Evolutionary conservation across 2,888 invertebrate species (phyloP).

Genomic region (Tubulanus polymorphus): DNA sequence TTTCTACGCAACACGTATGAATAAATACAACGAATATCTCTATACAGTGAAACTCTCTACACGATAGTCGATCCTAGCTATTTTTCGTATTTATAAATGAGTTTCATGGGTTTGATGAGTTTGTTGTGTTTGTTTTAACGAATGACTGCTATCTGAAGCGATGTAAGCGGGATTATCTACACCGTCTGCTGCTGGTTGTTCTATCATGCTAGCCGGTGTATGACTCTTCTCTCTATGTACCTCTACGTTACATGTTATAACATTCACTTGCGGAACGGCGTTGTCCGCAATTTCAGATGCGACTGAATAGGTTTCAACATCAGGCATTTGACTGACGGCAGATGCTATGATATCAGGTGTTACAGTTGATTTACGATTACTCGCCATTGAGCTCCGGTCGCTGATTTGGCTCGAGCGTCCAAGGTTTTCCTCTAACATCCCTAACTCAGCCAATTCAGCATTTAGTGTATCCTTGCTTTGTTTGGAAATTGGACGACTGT

Average conservation of each 20-base stretch:
- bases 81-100: no score
- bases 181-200: background rate
- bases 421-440: background rate
- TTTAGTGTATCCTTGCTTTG: slow-evolving; percentile 21
- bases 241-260: slow-evolving; percentile 39
- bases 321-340: background rate
- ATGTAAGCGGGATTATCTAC: slow-evolving; percentile 1
- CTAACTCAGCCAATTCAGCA: slow-evolving; percentile 3
- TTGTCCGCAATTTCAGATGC: background rate
- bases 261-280: slow-evolving; percentile 31
- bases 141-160: background rate
- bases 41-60: no score
- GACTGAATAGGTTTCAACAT: background rate
- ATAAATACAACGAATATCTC: no score
- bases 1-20: no score
- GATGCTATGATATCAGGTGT: background rate
- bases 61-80: no score
- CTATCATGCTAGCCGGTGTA: slow-evolving; percentile 18
- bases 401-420: background rate
- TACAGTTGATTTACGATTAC: background rate
- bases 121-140: no score
- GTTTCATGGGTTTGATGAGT: no score
- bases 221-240: slow-evolving; percentile 38
- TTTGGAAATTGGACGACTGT: background rate
- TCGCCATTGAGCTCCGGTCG: slow-evolving; percentile 3